Conservation (phyloP, 2,888 invertebrate species). For the Spicauda simplicius region DNA sequence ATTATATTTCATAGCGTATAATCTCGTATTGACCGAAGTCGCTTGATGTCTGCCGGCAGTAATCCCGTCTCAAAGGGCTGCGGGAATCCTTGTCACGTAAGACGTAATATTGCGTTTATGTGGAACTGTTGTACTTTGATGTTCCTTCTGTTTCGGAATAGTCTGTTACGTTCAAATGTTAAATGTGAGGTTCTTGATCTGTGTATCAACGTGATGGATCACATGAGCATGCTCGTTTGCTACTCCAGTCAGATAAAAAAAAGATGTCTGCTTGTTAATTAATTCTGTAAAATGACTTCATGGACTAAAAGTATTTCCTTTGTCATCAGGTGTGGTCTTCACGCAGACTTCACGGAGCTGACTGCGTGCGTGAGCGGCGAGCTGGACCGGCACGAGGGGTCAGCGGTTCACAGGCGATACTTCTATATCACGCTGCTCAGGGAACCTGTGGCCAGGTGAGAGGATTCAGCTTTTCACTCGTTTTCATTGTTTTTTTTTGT, state of each 20-base stretch:
- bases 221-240: too few species aligned
- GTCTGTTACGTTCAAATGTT: too few species aligned
- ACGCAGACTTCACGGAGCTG: constrained; percentile 99
- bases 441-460: constrained; percentile 92
- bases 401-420: constrained; percentile 92
- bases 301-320: constrained; percentile 34
- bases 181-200: too few species aligned
- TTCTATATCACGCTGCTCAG: constrained; percentile 98
- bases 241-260: too few species aligned
- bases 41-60: neutral
- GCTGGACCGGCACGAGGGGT: constrained; percentile 95
- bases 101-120: constrained; percentile 23
- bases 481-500: neutral
- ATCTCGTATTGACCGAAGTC: neutral
- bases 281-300: neutral
- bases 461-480: neutral
- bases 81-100: constrained; percentile 25
- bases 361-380: constrained; percentile 95
- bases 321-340: constrained; percentile 92
- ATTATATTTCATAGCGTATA: neutral
- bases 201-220: too few species aligned
- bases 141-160: too few species aligned
- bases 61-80: neutral
- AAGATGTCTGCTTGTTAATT: too few species aligned
- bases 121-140: constrained; percentile 18